Evolutionary conservation across 2,113 vertebrate species (phyloP), one percentile per base, ranked within the genome.

Genomic region (Engystomops pustulosus): DNA sequence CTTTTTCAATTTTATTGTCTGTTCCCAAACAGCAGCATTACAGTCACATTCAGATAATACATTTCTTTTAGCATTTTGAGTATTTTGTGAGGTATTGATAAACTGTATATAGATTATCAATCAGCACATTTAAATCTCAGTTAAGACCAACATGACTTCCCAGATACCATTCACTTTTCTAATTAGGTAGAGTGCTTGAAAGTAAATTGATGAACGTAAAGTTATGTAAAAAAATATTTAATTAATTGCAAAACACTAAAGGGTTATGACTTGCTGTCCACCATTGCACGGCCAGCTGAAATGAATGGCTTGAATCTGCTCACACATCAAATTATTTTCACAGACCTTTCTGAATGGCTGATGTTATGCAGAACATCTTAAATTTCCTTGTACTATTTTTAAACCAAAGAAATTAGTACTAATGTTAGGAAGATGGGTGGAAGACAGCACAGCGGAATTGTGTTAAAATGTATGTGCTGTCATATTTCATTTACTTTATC

Each of bases 401-500:
- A 80, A 69, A 68, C 41, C 25, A 44, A 30, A 55, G 41, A 80
- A 47, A 41, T 49, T 23, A 49, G 58, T 80, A 44, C 15, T 32
- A 65, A 65, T 65, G 23, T 67, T 47, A 36, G 62, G 23, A 70
- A 70, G 7, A 53, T 1, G 38, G 62, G 34, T 15, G 23, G 62
- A 23, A 53, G 47, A 71, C 65, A 55, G 47, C 34, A 38, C 47
- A 55, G 23, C 32, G 23, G 55, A 45, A 69, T 80, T 51, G 44
- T 80, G 41, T 55, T 81, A 34, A 80, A 51, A 45, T 51, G 41
- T 25, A 81, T 81, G 32, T 41, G n/a, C 65, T 81, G 79, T 71
- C 79, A 81, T 20, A 68, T 70, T 36, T 34, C 30, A 81, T 81
- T 81, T 71, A 30, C 62, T 71, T 55, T 30, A 55, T 34, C 45